Conservation (phyloP, 1,140 invertebrate species). For the Drosophila elegans region DNA sequence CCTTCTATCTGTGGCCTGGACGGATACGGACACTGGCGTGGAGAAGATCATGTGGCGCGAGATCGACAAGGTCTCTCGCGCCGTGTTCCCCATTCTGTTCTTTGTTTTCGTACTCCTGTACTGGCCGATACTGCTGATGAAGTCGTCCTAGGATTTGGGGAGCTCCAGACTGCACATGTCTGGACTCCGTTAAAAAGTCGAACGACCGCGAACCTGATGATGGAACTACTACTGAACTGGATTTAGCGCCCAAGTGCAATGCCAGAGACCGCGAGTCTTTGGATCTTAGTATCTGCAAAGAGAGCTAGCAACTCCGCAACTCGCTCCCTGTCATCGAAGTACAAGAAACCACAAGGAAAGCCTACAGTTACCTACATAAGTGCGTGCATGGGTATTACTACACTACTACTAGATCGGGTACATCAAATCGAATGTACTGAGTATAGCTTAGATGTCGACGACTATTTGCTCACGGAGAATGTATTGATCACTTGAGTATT, state of each 20-base stretch:
- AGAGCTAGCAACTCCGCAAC: conserved; percentile 1
- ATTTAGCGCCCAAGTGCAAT: conserved; percentile 39
- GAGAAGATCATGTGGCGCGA: conserved; percentile 89
- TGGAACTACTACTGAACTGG: conserved; percentile 31
- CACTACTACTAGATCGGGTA: conserved; percentile 11
- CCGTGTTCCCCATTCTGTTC: conserved; percentile 91
- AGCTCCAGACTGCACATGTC: conserved; percentile 79
- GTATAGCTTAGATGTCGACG: conserved; percentile 31
- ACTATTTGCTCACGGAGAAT: conserved; percentile 38
- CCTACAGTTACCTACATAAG: conserved; percentile 51
- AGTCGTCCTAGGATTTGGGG: conserved; percentile 86
- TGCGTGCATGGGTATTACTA: conserved; percentile 18
- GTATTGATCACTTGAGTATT: conserved; percentile 26
- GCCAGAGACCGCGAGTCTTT: conserved; percentile 6
- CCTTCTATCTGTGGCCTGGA: conserved; percentile 86
- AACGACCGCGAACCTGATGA: conserved; percentile 12
- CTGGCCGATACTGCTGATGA: conserved; percentile 90
- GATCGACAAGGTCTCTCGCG: conserved; percentile 88
- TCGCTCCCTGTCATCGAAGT: conserved; percentile 40
- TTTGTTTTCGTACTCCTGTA: conserved; percentile 90
- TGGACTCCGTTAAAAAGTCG: conserved; percentile 83
- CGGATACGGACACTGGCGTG: conserved; percentile 88
- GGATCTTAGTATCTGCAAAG: conserved; percentile 10
- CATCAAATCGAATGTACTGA: conserved; percentile 21
- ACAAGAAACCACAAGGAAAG: conserved; percentile 39